Percentiles rank a stretch among this genome's conserved stretches.
Evolutionary conservation across 2,797 vertebrate genomes (phyloP).

Genomic region (Alauda arvensis): DNA sequence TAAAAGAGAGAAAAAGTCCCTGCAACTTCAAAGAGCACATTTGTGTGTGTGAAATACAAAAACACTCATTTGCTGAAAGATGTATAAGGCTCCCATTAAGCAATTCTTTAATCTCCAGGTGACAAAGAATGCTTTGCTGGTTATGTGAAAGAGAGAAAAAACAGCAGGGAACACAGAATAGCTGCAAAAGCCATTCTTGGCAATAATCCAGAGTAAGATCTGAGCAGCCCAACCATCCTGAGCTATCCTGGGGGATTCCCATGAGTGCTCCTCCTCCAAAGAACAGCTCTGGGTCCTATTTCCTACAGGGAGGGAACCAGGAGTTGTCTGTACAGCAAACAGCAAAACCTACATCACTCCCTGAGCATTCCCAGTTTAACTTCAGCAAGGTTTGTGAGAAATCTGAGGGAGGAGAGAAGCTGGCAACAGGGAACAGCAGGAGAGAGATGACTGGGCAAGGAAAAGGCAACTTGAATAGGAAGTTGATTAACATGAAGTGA

Average conservation of each 20-base stretch:
- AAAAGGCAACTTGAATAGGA: not conserved
- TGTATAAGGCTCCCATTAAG: not conserved
- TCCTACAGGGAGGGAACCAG: not conserved
- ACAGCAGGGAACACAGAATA: not conserved
- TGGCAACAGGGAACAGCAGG: not conserved
- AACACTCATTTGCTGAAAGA: not conserved
- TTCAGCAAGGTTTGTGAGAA: not conserved
- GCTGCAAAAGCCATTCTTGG: not conserved
- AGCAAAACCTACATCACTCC: not conserved
- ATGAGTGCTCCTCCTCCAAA: not conserved
- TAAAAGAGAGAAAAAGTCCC: not conserved
- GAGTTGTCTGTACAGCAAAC: not conserved
- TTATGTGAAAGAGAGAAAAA: not conserved
- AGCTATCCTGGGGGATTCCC: not conserved
- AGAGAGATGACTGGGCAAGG: not conserved
- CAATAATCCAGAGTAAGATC: not conserved
- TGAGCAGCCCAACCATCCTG: not conserved
- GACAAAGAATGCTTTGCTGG: not conserved
- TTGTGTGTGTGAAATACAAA: not conserved
- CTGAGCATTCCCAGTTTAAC: not conserved
- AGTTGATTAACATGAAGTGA: not conserved
- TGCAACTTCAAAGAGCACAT: not conserved
- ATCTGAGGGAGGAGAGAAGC: not conserved
- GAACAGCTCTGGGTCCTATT: not conserved
- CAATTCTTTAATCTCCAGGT: not conserved